Percentiles rank a stretch among this genome's conserved stretches.
phyloP scores from a whole-genome alignment of 2,888 invertebrate species.

The Arenicola marina region DNA sequence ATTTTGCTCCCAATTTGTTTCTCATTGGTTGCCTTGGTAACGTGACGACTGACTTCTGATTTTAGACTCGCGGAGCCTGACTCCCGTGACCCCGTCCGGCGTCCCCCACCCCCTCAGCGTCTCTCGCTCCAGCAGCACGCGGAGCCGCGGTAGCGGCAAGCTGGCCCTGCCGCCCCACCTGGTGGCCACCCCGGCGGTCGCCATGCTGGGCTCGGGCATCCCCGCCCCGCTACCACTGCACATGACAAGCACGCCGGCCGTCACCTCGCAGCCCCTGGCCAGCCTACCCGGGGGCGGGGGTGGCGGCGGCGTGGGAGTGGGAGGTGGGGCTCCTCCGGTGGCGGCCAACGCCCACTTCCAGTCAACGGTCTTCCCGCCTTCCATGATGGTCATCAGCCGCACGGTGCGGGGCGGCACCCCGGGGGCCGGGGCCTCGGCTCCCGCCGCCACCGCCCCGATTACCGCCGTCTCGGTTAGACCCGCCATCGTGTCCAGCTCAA shows the following conservation, averaged over 20 bases:
- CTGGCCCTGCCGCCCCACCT: background rate
- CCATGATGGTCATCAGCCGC: constrained; percentile 6
- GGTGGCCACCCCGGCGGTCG: background rate
- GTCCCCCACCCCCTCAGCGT: background rate
- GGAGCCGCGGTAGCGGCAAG: constrained; percentile 13
- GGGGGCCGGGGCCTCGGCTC: background rate
- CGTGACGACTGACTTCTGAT: too few relatives aligned
- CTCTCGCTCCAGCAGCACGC: constrained; percentile 5
- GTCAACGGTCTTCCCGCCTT: background rate
- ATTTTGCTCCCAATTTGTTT: too few relatives aligned
- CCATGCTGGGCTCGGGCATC: too few relatives aligned
- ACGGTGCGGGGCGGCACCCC: background rate
- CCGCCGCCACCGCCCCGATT: constrained; percentile 10
- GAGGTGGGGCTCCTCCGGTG: background rate
- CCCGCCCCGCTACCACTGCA: too few relatives aligned
- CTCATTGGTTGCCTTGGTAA: too few relatives aligned
- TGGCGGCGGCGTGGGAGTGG: too few relatives aligned
- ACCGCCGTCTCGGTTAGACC: constrained; percentile 1
- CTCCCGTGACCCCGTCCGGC: background rate
- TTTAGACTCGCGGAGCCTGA: too few relatives aligned
- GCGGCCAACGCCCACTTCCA: constrained; percentile 1
- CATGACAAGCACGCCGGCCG: background rate
- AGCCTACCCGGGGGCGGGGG: too few relatives aligned
- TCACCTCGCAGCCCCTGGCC: background rate
- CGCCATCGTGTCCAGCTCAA: background rate